These are phyloP conservation scores for Drosophila persimilis DNA, from an alignment of 1,140 invertebrate species.

Conservation along the genomic window DNA sequence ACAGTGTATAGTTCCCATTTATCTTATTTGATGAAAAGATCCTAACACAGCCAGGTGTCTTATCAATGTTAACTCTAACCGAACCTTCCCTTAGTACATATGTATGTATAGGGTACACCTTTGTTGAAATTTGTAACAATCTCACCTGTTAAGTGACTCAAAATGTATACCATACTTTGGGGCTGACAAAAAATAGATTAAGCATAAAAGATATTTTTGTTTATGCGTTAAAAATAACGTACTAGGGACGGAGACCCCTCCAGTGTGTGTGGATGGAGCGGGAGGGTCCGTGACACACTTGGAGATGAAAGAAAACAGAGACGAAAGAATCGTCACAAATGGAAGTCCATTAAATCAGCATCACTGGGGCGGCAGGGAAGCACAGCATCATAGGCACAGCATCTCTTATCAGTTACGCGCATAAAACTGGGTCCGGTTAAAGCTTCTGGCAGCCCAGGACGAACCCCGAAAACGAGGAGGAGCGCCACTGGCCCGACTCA, in stretches of 20 bases:
- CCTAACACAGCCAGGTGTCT: too few relatives aligned
- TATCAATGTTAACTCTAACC: too few relatives aligned
- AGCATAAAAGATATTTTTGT: constrained; percentile 29
- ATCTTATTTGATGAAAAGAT: too few relatives aligned
- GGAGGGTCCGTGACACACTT: constrained; percentile 42
- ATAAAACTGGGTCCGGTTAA: constrained; percentile 73
- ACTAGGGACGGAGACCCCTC: constrained; percentile 14
- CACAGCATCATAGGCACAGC: constrained; percentile 18
- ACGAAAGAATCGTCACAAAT: constrained; percentile 4
- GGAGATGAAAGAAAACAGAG: constrained; percentile 36
- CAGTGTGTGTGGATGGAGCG: constrained; percentile 1
- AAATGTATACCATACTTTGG: constrained; percentile 38
- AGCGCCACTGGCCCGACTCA: constrained; percentile 39
- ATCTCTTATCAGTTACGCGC: constrained; percentile 57
- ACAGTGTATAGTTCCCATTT: too few relatives aligned
- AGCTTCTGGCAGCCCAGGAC: constrained; percentile 57
- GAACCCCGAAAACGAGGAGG: constrained; percentile 22
- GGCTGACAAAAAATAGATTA: constrained; percentile 41
- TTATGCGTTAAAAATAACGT: constrained; percentile 59
- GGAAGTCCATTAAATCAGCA: constrained; percentile 58
- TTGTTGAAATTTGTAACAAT: background rate
- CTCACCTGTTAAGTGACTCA: constrained; percentile 36
- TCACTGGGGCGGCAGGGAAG: background rate
- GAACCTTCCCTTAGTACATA: background rate
- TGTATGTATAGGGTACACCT: background rate